Conservation (phyloP, 92 coral and sea anemone species). For the Blastomussa wellsi region DNA sequence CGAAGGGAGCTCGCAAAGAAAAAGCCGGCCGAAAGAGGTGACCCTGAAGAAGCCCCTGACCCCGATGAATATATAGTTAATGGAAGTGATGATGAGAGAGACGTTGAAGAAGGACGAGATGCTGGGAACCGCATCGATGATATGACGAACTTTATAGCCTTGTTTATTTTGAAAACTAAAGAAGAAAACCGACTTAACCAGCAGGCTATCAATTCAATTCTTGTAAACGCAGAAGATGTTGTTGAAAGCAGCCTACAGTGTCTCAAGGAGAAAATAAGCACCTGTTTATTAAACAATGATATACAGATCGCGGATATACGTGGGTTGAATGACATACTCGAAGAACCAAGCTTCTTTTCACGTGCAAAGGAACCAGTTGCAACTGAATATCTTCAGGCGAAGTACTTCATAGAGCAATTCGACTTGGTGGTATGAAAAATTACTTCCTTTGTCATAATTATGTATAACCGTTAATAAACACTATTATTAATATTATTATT, state of each 20-base stretch:
- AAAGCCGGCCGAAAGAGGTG: no score
- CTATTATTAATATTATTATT: no score
- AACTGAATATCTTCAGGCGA: constrained; percentile 62
- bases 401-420: constrained; percentile 62
- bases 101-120: constrained; percentile 41
- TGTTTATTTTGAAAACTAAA: constrained; percentile 72
- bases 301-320: constrained; percentile 38
- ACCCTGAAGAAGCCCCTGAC: no score
- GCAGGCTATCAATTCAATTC: constrained; percentile 41
- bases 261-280: constrained; percentile 42
- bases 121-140: constrained; percentile 27
- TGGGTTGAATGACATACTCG: constrained; percentile 48
- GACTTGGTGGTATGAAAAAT: constrained; percentile 53
- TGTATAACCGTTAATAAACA: no score
- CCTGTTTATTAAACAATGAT: constrained; percentile 45
- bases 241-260: constrained; percentile 41
- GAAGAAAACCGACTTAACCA: constrained; percentile 67
- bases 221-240: constrained; percentile 49
- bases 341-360: constrained; percentile 48
- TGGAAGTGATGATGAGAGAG: constrained; percentile 9
- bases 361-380: constrained; percentile 44
- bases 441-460: neutral
- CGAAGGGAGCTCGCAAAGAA: no score
- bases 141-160: constrained; percentile 58
- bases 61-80: no score